Evolutionary conservation across 1,140 invertebrate genomes (phyloP).

Genomic region (Oryzaephilus surinamensis): DNA sequence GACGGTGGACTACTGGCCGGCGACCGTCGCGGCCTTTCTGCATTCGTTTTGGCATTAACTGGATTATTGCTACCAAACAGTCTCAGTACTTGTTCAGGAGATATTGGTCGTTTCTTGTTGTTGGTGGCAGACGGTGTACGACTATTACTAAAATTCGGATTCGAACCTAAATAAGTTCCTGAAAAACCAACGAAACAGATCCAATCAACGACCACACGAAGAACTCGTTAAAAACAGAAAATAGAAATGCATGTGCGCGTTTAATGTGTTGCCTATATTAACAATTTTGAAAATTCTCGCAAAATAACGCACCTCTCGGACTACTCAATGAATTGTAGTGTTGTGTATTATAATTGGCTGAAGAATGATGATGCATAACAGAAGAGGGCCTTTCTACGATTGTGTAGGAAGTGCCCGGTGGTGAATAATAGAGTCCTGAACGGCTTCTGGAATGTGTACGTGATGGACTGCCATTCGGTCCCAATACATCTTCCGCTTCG

Average conservation of each 20-base stretch:
- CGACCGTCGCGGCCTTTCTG: slow-evolving; percentile 42
- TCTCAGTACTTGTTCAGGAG: slow-evolving; percentile 64
- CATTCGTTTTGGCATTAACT: slow-evolving; percentile 30
- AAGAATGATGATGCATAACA: slow-evolving; percentile 53
- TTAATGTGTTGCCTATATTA: too few species aligned
- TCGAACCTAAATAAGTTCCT: slow-evolving; percentile 54
- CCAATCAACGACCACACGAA: background rate
- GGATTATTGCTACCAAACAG: slow-evolving; percentile 45
- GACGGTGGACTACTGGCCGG: slow-evolving; percentile 66
- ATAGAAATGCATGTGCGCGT: background rate
- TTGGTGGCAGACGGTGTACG: slow-evolving; percentile 27
- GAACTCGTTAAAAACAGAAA: background rate
- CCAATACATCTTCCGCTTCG: slow-evolving; percentile 37
- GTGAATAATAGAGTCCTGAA: slow-evolving; percentile 55
- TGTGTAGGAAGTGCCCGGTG: slow-evolving; percentile 69
- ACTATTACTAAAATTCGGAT: slow-evolving; percentile 38
- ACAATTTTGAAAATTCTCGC: too few species aligned
- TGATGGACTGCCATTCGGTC: slow-evolving; percentile 30
- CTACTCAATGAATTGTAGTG: slow-evolving; percentile 39
- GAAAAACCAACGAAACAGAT: too few species aligned
- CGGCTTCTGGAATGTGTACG: slow-evolving; percentile 34
- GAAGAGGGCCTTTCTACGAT: slow-evolving; percentile 71
- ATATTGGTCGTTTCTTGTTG: slow-evolving; percentile 59
- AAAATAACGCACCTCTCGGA: slow-evolving; percentile 37
- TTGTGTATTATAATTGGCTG: slow-evolving; percentile 40